A percentile compares a stretch with the other conserved stretches of the same genome.
These are phyloP conservation scores for Grapholita molesta DNA, from an alignment of 1,140 invertebrate species.

Conservation along the genomic window DNA sequence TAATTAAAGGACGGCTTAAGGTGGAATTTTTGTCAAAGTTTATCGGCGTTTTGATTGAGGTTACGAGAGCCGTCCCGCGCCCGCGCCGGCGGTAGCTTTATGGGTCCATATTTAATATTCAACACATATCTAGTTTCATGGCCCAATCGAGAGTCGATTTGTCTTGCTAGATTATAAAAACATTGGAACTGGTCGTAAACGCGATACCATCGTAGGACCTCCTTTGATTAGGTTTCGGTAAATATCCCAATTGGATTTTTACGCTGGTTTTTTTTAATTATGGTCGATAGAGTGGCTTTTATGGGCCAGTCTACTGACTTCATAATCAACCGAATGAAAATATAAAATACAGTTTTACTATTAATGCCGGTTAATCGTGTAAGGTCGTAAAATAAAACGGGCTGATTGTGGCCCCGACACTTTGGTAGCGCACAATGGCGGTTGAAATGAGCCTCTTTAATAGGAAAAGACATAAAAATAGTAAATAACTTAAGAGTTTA, in stretches of 20 bases:
- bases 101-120: slow-evolving; percentile 53
- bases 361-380: slow-evolving; percentile 13
- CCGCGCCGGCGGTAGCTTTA: slow-evolving; percentile 61
- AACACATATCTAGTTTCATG: slow-evolving; percentile 45
- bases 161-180: slow-evolving; percentile 67
- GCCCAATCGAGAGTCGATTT: slow-evolving; percentile 51
- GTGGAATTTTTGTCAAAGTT: slow-evolving; percentile 75
- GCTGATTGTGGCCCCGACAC: slow-evolving; percentile 5
- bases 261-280: slow-evolving; percentile 17
- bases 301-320: slow-evolving; percentile 5
- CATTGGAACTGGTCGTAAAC: slow-evolving; percentile 47
- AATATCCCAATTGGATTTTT: slow-evolving; percentile 18
- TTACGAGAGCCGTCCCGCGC: slow-evolving; percentile 40
- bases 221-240: slow-evolving; percentile 41
- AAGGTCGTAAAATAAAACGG: slow-evolving; percentile 2
- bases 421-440: slow-evolving; percentile 4
- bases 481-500: slow-evolving; percentile 14
- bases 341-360: slow-evolving; percentile 12
- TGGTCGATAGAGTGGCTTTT: slow-evolving; percentile 8
- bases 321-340: slow-evolving; percentile 15
- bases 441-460: neutral
- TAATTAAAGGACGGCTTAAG: slow-evolving; percentile 73
- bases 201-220: slow-evolving; percentile 48
- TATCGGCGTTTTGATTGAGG: slow-evolving; percentile 74
- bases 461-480: slow-evolving; percentile 11